Conservation (phyloP, 2,113 vertebrate species). For the Poecile atricapillus region DNA sequence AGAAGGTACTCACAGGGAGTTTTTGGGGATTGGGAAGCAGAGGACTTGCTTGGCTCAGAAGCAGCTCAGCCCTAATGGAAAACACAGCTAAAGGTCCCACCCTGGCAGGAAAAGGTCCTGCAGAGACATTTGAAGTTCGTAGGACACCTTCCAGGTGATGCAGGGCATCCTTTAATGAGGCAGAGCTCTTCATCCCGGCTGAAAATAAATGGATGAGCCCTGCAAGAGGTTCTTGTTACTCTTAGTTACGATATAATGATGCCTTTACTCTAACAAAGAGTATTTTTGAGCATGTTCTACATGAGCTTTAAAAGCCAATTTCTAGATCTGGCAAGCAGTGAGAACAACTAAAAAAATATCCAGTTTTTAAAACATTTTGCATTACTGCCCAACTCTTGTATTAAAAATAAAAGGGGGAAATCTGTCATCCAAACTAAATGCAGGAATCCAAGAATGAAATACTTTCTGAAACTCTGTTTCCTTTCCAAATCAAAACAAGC, state of each 20-base stretch:
- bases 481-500: neutral
- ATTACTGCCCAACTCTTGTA: neutral
- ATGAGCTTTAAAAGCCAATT: neutral
- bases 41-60: neutral
- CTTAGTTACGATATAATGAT: neutral
- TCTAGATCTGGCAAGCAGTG: neutral
- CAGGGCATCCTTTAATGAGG: neutral
- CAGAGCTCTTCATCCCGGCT: neutral
- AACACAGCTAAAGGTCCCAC: neutral
- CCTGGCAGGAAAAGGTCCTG: neutral
- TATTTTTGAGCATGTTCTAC: neutral
- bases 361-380: neutral
- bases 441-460: neutral
- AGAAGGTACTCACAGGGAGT: neutral
- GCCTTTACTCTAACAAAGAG: neutral
- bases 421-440: neutral
- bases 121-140: neutral
- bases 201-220: neutral
- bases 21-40: neutral
- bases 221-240: neutral
- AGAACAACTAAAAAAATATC: neutral
- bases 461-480: neutral
- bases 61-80: accelerated
- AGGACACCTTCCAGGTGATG: neutral
- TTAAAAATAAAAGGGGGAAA: neutral